Evolutionary conservation across 2,113 vertebrate species (phyloP), one percentile per base, ranked within the genome.

Genomic region (Platysternon megacephalum): DNA sequence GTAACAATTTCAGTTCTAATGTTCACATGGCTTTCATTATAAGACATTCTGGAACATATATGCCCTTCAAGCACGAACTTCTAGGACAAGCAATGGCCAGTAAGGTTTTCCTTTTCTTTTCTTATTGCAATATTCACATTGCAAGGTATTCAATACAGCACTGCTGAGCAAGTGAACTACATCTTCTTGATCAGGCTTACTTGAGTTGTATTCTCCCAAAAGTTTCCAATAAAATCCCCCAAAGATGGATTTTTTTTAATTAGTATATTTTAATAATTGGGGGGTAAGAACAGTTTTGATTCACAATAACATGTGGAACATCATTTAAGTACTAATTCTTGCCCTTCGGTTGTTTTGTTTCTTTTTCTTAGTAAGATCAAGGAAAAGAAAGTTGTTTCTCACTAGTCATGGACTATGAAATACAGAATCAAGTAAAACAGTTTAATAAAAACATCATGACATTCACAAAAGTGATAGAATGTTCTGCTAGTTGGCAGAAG

Each of bases 401-500:
- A 51, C 8, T 14, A 82, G 86, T 52, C n/a, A 35, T 2, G 3
- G 21, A 56, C 39, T n/a, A 17, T 72, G 76, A 46, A 13, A 12
- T 74, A 82, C 8, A 76, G 65, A 89, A 84, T 29, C 28, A 91
- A 91, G 84, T 7, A 22, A 65, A 56, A 68, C 51, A 29, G 19
- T 35, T 84, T 35, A 79, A 44, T 49, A 39, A 56, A 88, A 84
- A 48, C 46, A 53, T 82, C 72, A 46, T 84, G 76, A 89, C 87
- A 19, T 86, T 90, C 81, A 24, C 35, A 80, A 76, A 91, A 88
- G 72, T 52, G 44, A 52, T 92, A 95, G 35, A 92, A n/a, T 79
- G 84, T 81, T 96, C 89, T 91, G 91, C 90, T 72, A 35, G 0
- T 29, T 94, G 61, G 85, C 92, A 96, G 94, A 87, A 85, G 55